A percentile compares a stretch with the other conserved stretches of the same genome.
phyloP scores from a whole-genome alignment of 2,113 vertebrate species.

The Heterocephalus glaber region DNA sequence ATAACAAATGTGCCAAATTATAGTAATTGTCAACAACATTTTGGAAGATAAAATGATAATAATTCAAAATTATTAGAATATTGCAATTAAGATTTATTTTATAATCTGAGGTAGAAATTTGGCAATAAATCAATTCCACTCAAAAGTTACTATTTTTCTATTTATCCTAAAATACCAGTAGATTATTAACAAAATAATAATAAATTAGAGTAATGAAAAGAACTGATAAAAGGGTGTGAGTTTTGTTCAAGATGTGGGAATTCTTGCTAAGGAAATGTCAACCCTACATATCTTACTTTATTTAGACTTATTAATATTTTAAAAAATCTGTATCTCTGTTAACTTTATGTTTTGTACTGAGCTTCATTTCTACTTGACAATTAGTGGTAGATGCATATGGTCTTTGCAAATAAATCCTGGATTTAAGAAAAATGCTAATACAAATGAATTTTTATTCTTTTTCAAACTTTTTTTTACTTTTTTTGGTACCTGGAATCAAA shows the following conservation, averaged over 20 bases:
- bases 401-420: not conserved
- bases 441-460: not conserved
- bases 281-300: not conserved
- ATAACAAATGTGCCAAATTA: not conserved
- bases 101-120: not conserved
- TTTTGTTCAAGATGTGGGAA: not conserved
- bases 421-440: not conserved
- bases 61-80: not conserved
- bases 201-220: not conserved
- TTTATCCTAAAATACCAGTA: not conserved
- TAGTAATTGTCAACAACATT: not conserved
- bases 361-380: not conserved
- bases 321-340: not conserved
- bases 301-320: not conserved
- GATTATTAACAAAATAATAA: not conserved
- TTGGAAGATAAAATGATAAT: not conserved
- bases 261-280: not conserved
- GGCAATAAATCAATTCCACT: not conserved
- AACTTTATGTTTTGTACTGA: not conserved
- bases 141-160: not conserved
- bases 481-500: too few relatives aligned
- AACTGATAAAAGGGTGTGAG: not conserved
- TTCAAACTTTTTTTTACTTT: too few relatives aligned
- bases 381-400: accelerated
- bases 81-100: not conserved